phyloP scores from a whole-genome alignment of 2,888 invertebrate genomes.

The Drosophila mimica region DNA sequence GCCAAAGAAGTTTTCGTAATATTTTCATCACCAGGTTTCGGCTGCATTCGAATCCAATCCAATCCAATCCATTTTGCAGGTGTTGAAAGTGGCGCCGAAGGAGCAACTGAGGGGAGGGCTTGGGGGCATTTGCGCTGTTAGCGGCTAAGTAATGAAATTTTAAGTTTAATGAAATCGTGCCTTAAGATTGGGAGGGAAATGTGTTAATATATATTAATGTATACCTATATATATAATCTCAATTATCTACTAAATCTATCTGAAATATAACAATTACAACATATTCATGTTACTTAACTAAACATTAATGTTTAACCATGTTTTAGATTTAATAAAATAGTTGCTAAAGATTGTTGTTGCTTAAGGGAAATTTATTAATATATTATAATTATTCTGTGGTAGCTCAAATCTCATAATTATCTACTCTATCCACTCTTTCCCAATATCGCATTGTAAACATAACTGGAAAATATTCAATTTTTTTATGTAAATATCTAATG shows the following conservation, averaged over 20 bases:
- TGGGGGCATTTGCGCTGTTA: background rate
- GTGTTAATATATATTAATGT: background rate
- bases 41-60: constrained; percentile 65
- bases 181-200: background rate
- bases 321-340: background rate
- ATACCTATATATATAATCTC: background rate
- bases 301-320: background rate
- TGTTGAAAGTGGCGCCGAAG: constrained; percentile 38
- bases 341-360: background rate
- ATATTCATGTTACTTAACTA: too few relatives aligned
- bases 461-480: background rate
- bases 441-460: too few relatives aligned
- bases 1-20: constrained; percentile 59
- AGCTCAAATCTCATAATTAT: background rate
- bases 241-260: background rate
- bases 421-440: background rate
- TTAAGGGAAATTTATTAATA: background rate
- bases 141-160: constrained; percentile 10
- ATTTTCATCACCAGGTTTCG: constrained; percentile 50
- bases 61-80: constrained; percentile 67
- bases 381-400: too few relatives aligned
- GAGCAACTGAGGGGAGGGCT: too few relatives aligned
- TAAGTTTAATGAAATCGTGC: background rate
- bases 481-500: too few relatives aligned
- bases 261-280: too few relatives aligned